These are phyloP conservation scores for Gortyna flavago DNA, from an alignment of 2,888 invertebrate genomes.

Conservation along the genomic window DNA sequence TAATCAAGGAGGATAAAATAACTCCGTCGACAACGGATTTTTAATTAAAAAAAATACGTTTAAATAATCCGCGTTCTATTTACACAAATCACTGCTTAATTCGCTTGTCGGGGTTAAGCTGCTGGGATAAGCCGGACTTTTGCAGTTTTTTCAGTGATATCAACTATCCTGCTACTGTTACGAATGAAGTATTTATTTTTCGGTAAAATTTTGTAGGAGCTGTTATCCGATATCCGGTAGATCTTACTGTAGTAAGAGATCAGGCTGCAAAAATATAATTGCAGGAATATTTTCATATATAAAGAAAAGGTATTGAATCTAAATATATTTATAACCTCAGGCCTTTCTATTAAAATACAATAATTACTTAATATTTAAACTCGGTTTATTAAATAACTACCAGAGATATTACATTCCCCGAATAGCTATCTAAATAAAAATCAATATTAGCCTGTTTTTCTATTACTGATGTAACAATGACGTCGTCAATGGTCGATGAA, in stretches of 20 bases:
- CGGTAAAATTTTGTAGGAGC: neutral
- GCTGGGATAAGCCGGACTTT: constrained; percentile 16
- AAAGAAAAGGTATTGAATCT: neutral
- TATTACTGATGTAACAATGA: neutral
- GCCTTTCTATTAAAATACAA: constrained; percentile 8
- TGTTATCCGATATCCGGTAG: neutral
- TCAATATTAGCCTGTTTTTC: constrained; percentile 1
- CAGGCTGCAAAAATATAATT: neutral
- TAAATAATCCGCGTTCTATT: constrained; percentile 48
- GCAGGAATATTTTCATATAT: neutral
- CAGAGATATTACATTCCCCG: constrained; percentile 22
- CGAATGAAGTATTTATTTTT: constrained; percentile 11
- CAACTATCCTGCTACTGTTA: constrained; percentile 15
- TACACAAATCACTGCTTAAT: constrained; percentile 46
- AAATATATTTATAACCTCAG: neutral
- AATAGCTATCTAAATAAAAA: constrained; percentile 14
- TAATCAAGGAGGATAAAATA: constrained; percentile 69
- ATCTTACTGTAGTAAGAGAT: neutral
- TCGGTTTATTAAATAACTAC: constrained; percentile 17
- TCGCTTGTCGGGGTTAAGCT: constrained; percentile 30
- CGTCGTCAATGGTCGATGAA: neutral
- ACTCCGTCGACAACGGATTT: constrained; percentile 55
- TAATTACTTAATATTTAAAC: constrained; percentile 11
- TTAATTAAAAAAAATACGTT: constrained; percentile 69
- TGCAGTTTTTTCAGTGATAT: constrained; percentile 30